Conservation (phyloP, 2,888 invertebrate species). For the Amaurobius ferox region DNA sequence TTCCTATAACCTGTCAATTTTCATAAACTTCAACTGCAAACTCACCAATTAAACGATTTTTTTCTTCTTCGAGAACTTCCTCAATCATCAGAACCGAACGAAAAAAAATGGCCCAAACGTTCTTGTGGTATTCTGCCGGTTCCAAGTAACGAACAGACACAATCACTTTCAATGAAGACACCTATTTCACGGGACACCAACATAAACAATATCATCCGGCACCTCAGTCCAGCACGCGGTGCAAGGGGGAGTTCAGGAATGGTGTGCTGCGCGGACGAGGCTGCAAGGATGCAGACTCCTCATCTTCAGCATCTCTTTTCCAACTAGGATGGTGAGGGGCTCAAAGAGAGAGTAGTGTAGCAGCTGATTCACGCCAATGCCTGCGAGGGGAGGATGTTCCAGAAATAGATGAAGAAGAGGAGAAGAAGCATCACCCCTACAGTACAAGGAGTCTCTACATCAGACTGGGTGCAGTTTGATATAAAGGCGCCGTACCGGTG, state of each 20-base stretch:
- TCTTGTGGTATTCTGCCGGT: too few relatives aligned
- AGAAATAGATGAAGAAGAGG: slow-evolving; percentile 38
- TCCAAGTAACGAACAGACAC: too few relatives aligned
- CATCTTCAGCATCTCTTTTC: slow-evolving; percentile 43
- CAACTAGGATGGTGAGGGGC: slow-evolving; percentile 31
- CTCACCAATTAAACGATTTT: too few relatives aligned
- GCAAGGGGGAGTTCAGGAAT: slow-evolving; percentile 17
- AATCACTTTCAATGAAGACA: too few relatives aligned
- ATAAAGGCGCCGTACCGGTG: not conserved
- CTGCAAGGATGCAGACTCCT: not conserved
- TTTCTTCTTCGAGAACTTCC: too few relatives aligned
- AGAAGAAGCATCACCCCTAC: slow-evolving; percentile 41
- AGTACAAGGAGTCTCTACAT: slow-evolving; percentile 24
- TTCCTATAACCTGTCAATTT: too few relatives aligned
- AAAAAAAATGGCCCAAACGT: too few relatives aligned
- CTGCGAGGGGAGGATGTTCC: slow-evolving; percentile 29
- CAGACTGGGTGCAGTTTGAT: not conserved
- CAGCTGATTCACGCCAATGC: slow-evolving; percentile 63
- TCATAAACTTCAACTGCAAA: too few relatives aligned
- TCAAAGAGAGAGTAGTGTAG: slow-evolving; percentile 51
- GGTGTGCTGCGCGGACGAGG: slow-evolving; percentile 1
- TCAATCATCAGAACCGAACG: too few relatives aligned
- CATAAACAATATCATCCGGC: not conserved
- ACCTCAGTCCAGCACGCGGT: not conserved
- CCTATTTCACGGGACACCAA: too few relatives aligned